A percentile compares a stretch with the other conserved stretches of the same genome.
Evolutionary conservation across 2,888 invertebrate genomes (phyloP).

Genomic region (Spilarctia lutea): DNA sequence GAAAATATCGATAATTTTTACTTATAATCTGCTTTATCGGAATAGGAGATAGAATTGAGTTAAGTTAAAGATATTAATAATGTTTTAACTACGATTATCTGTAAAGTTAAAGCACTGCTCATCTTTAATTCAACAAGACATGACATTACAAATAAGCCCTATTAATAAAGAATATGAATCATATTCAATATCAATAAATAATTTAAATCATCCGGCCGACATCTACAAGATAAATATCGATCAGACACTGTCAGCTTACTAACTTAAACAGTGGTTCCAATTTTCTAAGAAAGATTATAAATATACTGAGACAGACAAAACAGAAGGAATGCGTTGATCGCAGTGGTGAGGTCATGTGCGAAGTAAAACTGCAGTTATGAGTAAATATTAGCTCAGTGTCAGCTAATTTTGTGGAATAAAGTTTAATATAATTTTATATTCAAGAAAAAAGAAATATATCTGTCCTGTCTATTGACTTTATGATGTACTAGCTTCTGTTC

Average conservation of each 20-base stretch:
- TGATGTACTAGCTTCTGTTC: too few relatives aligned
- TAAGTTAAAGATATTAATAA: not conserved
- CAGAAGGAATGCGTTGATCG: slow-evolving; percentile 17
- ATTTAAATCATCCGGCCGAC: not conserved
- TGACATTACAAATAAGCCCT: not conserved
- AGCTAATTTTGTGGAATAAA: slow-evolving; percentile 20
- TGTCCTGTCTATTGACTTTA: too few relatives aligned
- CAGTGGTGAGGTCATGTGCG: slow-evolving; percentile 35
- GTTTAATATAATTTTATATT: not conserved
- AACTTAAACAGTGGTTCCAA: slow-evolving; percentile 24
- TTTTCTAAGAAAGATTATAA: slow-evolving; percentile 26
- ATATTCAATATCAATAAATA: too few relatives aligned
- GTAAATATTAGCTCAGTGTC: slow-evolving; percentile 20
- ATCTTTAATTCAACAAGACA: not conserved
- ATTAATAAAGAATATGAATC: not conserved
- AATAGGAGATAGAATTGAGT: not conserved
- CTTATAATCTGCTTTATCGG: not conserved
- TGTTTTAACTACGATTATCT: not conserved
- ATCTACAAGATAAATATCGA: not conserved
- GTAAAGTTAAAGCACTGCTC: not conserved
- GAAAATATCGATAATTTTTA: not conserved
- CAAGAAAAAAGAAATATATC: too few relatives aligned
- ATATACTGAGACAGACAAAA: slow-evolving; percentile 28
- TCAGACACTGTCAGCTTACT: slow-evolving; percentile 23
- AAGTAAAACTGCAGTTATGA: slow-evolving; percentile 28